Percentiles rank a stretch among this genome's conserved stretches.
Conservation (phyloP, 2,113 vertebrate genomes). For the Andinoacara biseriatus region DNA sequence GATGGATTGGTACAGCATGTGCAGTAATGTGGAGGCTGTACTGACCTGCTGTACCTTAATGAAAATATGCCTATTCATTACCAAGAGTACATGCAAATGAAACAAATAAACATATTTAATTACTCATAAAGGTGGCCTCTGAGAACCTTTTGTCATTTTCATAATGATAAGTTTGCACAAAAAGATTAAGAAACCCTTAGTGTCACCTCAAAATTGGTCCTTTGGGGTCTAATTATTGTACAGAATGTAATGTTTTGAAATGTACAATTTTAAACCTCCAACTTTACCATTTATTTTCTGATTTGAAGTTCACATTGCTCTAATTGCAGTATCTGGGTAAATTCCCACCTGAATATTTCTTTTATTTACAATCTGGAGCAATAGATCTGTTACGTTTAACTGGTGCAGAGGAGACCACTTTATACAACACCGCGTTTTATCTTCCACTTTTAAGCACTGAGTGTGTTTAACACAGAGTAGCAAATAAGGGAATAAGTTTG, state of each 20-base stretch:
- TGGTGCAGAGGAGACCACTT: constrained; percentile 4
- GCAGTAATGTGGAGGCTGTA: not conserved
- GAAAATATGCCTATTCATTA: not conserved
- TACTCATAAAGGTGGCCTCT: not conserved
- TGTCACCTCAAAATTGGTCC: constrained; percentile 36
- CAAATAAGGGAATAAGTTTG: not conserved
- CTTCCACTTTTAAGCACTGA: constrained; percentile 11
- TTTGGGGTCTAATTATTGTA: constrained; percentile 64
- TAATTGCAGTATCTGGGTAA: constrained; percentile 47
- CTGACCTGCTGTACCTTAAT: not conserved
- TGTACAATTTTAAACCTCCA: not conserved
- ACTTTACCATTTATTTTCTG: constrained; percentile 24
- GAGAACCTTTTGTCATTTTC: constrained; percentile 38
- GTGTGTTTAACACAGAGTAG: constrained; percentile 9
- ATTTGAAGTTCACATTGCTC: constrained; percentile 29
- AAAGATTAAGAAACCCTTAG: constrained; percentile 24
- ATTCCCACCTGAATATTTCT: constrained; percentile 27
- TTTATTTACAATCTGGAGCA: constrained; percentile 29
- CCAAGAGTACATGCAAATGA: not conserved
- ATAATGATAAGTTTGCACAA: constrained; percentile 22
- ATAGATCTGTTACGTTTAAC: constrained; percentile 29
- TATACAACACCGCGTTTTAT: not conserved
- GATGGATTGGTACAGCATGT: not conserved
- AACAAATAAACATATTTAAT: constrained; percentile 29
- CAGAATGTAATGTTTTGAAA: constrained; percentile 15